These are phyloP conservation scores for Euzetes globulus DNA, from an alignment of 2,888 invertebrate genomes.

Conservation along the genomic window DNA sequence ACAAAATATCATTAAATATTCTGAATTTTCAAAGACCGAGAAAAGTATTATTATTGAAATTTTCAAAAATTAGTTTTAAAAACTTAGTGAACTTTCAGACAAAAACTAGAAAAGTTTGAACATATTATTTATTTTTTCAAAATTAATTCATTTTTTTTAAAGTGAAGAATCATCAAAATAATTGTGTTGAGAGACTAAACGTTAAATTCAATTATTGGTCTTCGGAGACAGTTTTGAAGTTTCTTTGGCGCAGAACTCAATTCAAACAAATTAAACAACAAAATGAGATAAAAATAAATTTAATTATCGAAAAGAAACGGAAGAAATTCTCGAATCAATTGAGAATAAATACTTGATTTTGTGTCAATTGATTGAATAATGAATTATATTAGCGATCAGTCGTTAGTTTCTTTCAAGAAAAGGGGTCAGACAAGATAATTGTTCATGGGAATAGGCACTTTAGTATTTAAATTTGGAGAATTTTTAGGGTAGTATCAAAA, in stretches of 20 bases:
- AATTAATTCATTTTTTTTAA: neutral
- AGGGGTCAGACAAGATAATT: too few species aligned
- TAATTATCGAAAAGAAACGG: neutral
- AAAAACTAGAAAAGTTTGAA: too few species aligned
- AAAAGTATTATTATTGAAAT: neutral
- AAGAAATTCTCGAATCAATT: neutral
- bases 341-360: neutral
- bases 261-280: constrained; percentile 10
- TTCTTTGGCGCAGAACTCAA: neutral
- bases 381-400: neutral
- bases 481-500: too few species aligned
- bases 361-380: neutral
- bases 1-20: too few species aligned
- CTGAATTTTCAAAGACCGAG: too few species aligned
- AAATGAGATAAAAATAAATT: constrained; percentile 3
- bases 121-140: too few species aligned
- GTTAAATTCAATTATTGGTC: neutral
- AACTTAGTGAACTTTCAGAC: too few species aligned
- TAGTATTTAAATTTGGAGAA: too few species aligned
- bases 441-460: too few species aligned
- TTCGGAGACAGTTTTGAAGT: neutral
- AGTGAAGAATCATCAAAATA: neutral
- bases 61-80: neutral
- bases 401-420: neutral
- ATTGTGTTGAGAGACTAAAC: neutral